Evolutionary conservation across 1,140 invertebrate species (phyloP).

Genomic region (Ostrea edulis): DNA sequence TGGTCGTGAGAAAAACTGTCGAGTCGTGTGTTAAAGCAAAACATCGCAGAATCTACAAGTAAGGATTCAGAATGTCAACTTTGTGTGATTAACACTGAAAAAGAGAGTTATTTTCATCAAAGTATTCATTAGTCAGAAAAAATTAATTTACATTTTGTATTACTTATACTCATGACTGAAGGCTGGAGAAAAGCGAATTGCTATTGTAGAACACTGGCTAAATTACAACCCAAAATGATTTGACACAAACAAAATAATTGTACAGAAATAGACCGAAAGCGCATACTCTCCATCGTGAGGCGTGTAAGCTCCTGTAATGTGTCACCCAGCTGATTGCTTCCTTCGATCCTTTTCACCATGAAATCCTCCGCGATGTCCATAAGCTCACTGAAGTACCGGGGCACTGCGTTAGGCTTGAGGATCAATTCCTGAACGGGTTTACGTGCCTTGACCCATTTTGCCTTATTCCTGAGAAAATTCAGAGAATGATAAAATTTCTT

Average conservation of each 20-base stretch:
- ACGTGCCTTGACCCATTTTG: slow-evolving; percentile 22
- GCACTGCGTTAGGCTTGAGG: slow-evolving; percentile 7
- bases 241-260: neutral
- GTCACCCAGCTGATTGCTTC: neutral
- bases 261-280: neutral
- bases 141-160: too few relatives aligned
- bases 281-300: slow-evolving; percentile 38
- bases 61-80: too few relatives aligned
- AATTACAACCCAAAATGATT: neutral
- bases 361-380: slow-evolving; percentile 24
- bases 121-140: too few relatives aligned
- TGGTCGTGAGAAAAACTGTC: neutral
- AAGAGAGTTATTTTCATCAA: too few relatives aligned
- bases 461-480: slow-evolving; percentile 18
- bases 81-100: too few relatives aligned
- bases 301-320: neutral
- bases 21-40: slow-evolving; percentile 40
- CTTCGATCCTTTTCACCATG: neutral
- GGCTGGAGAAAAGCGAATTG: too few relatives aligned
- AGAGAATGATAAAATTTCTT: neutral
- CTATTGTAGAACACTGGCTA: too few relatives aligned
- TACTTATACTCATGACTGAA: too few relatives aligned
- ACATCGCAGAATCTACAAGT: slow-evolving; percentile 31
- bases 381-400: neutral
- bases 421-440: slow-evolving; percentile 37